Percentiles rank a stretch among this genome's conserved stretches.
Evolutionary conservation across 2,113 vertebrate genomes (phyloP).

Genomic region (Hystrix brachyura): DNA sequence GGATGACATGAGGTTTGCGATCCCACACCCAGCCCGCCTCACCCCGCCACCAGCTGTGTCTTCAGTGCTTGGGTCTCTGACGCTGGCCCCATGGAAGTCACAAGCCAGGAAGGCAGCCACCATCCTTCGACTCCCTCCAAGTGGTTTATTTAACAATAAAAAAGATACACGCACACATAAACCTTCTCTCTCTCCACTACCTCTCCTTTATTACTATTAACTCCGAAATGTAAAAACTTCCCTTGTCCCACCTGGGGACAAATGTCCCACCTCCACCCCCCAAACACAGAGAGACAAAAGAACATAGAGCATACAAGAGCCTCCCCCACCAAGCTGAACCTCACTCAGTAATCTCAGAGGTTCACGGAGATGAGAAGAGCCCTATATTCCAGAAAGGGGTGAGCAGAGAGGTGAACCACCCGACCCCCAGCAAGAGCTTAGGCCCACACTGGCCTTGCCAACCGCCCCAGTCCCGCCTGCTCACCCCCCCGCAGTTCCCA

Average conservation of each 20-base stretch:
- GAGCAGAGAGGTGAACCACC: neutral
- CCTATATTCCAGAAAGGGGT: constrained; percentile 16
- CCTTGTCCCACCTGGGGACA: constrained; percentile 74
- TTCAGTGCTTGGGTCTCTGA: neutral
- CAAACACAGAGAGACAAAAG: neutral
- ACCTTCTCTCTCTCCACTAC: neutral
- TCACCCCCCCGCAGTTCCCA: neutral
- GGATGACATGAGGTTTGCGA: constrained; percentile 44
- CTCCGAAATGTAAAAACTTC: constrained; percentile 51
- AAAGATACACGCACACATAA: neutral
- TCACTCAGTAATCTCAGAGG: neutral
- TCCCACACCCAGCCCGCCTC: neutral
- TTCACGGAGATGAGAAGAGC: neutral
- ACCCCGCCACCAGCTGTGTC: neutral
- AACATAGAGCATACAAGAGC: neutral
- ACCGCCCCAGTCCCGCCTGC: neutral
- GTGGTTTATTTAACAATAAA: constrained; percentile 79
- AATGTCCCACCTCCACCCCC: neutral
- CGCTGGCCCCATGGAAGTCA: neutral
- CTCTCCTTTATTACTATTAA: neutral
- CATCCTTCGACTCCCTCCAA: constrained; percentile 49
- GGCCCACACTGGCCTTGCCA: neutral
- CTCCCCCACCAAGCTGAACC: neutral
- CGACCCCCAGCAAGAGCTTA: constrained; percentile 45
- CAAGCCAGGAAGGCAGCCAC: constrained; percentile 49